These are phyloP conservation scores for Caenorhabditis imperialis DNA, from an alignment of 2,888 invertebrate species.

Conservation along the genomic window DNA sequence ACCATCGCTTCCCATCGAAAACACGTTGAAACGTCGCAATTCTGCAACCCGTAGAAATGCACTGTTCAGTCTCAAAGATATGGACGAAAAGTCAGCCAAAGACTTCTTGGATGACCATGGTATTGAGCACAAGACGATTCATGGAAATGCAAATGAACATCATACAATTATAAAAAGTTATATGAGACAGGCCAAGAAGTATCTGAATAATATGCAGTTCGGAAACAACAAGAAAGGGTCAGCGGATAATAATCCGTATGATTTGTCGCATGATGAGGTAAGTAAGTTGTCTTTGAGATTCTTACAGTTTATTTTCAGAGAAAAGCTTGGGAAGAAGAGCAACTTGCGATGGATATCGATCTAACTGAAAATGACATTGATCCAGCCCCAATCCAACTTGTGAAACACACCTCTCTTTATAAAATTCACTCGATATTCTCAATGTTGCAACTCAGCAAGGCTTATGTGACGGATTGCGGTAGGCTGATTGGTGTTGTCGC, in stretches of 20 bases:
- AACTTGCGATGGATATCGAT: constrained; percentile 60
- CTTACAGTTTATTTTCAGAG: constrained; percentile 52
- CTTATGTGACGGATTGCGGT: constrained; percentile 77
- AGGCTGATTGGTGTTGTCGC: constrained; percentile 76
- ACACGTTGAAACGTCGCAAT: constrained; percentile 31
- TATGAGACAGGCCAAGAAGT: constrained; percentile 70
- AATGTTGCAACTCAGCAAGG: constrained; percentile 73
- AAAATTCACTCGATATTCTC: constrained; percentile 77
- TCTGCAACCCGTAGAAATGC: constrained; percentile 56
- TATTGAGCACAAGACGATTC: constrained; percentile 48
- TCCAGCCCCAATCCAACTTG: constrained; percentile 76
- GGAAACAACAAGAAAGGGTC: constrained; percentile 64
- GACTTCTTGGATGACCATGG: constrained; percentile 42
- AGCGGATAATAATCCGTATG: constrained; percentile 62
- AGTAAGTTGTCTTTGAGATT: background rate
- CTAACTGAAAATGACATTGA: constrained; percentile 73
- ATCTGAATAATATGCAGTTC: constrained; percentile 63
- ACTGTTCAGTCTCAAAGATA: constrained; percentile 58
- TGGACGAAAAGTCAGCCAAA: constrained; percentile 35
- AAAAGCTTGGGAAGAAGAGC: constrained; percentile 70
- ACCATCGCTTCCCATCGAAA: constrained; percentile 23
- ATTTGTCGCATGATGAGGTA: constrained; percentile 61
- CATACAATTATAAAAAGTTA: constrained; percentile 63
- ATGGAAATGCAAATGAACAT: constrained; percentile 46
- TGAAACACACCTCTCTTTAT: constrained; percentile 72